A percentile compares a stretch with the other conserved stretches of the same genome.
phyloP scores from a whole-genome alignment of 2,888 invertebrate species.

The Syrista parreyssii region DNA sequence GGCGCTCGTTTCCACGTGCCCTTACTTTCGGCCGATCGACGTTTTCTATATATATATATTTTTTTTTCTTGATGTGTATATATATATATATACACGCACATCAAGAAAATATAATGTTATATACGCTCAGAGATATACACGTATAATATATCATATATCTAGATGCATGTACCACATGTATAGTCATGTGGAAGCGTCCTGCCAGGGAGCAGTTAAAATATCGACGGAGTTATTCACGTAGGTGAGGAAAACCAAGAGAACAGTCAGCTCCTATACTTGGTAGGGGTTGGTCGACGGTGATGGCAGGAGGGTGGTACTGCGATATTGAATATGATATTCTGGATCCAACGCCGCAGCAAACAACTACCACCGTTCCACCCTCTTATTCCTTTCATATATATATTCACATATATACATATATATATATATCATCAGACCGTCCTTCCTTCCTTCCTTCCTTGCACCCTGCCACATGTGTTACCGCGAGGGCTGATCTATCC shows the following conservation, averaged over 20 bases:
- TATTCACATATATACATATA: constrained; percentile 15
- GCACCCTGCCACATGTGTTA: constrained; percentile 43
- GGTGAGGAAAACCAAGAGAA: constrained; percentile 41
- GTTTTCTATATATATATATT: constrained; percentile 11
- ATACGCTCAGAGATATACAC: constrained; percentile 4
- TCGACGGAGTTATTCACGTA: constrained; percentile 53
- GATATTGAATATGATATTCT: constrained; percentile 61
- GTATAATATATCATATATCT: neutral
- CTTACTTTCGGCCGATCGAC: constrained; percentile 42
- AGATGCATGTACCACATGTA: neutral
- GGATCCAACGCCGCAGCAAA: constrained; percentile 43
- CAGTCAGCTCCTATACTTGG: constrained; percentile 12
- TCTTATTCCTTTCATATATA: constrained; percentile 38
- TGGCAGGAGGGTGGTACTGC: constrained; percentile 29
- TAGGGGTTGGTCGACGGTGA: constrained; percentile 9
- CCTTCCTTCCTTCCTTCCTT: constrained; percentile 22
- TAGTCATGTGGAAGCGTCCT: constrained; percentile 3
- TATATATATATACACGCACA: neutral
- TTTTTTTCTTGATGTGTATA: too few species aligned
- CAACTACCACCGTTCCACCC: constrained; percentile 32
- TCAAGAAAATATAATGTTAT: constrained; percentile 20
- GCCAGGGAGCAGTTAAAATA: constrained; percentile 52
- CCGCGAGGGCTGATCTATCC: constrained; percentile 51
- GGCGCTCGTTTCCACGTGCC: constrained; percentile 49
- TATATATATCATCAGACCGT: constrained; percentile 8